phyloP scores from a whole-genome alignment of 2,888 invertebrate genomes.

The Caradrina clavipalpis region DNA sequence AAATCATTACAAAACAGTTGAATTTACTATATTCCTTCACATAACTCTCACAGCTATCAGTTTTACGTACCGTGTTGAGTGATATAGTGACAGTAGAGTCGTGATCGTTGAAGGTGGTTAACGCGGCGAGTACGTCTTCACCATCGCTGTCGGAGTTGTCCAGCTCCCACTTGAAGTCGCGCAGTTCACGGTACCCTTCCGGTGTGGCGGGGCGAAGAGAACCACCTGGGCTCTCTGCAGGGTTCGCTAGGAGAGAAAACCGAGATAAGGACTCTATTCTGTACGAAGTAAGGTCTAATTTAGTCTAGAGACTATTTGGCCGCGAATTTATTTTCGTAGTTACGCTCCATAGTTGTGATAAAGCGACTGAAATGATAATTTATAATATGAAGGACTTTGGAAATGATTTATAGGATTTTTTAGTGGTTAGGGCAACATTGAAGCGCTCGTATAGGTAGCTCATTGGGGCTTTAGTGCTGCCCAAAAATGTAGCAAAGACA shows the following conservation, averaged over 20 bases:
- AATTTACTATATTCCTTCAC: neutral
- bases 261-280: neutral
- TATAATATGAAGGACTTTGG: neutral
- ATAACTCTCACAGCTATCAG: neutral
- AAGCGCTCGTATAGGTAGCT: too few species aligned
- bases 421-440: too few species aligned
- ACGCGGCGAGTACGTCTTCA: conserved; percentile 82
- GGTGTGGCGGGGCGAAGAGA: conserved; percentile 75
- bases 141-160: conserved; percentile 86
- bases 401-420: neutral
- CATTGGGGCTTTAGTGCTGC: too few species aligned
- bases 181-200: conserved; percentile 81
- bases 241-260: conserved; percentile 67
- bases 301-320: neutral
- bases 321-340: neutral
- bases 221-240: conserved; percentile 78
- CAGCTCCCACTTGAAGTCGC: conserved; percentile 80
- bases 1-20: neutral
- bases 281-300: neutral
- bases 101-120: conserved; percentile 76
- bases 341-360: neutral
- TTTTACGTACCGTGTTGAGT: conserved; percentile 75
- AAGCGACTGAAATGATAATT: neutral
- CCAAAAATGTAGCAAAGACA: neutral
- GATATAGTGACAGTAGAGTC: conserved; percentile 77